Conservation (phyloP, 2,113 vertebrate genomes). For the Oryctolagus cuniculus region DNA sequence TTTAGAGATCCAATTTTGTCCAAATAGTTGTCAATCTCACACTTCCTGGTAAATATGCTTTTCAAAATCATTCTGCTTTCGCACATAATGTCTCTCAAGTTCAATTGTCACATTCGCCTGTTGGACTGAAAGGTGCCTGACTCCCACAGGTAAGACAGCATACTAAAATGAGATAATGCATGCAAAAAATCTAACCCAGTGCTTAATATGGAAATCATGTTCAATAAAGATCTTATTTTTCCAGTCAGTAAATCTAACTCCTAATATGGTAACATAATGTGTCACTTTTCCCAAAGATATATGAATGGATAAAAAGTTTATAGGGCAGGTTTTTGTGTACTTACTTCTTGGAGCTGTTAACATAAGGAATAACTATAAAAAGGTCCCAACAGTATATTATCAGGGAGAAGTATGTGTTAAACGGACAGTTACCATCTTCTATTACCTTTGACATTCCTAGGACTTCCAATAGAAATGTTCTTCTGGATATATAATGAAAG, state of each 20-base stretch:
- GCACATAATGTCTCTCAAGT: conserved; percentile 7
- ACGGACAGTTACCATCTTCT: not conserved
- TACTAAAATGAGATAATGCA: not conserved
- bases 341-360: not conserved
- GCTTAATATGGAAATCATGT: not conserved
- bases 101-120: conserved; percentile 13
- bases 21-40: not conserved
- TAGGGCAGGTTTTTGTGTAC: not conserved
- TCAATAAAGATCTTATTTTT: conserved; percentile 9
- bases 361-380: conserved; percentile 43
- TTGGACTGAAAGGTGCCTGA: not conserved
- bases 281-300: not conserved
- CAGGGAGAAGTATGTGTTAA: not conserved
- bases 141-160: not conserved
- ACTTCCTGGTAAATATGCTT: conserved; percentile 2
- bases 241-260: not conserved
- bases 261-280: not conserved
- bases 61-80: conserved; percentile 36
- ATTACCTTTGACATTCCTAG: not conserved
- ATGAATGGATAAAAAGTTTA: not conserved
- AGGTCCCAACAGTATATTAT: not conserved
- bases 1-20: not conserved
- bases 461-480: conserved; percentile 17
- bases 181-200: not conserved
- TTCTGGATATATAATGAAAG: not conserved